Percentiles rank a stretch among this genome's conserved stretches.
phyloP scores from a whole-genome alignment of 1,140 invertebrate species.

The Drosophila littoralis region DNA sequence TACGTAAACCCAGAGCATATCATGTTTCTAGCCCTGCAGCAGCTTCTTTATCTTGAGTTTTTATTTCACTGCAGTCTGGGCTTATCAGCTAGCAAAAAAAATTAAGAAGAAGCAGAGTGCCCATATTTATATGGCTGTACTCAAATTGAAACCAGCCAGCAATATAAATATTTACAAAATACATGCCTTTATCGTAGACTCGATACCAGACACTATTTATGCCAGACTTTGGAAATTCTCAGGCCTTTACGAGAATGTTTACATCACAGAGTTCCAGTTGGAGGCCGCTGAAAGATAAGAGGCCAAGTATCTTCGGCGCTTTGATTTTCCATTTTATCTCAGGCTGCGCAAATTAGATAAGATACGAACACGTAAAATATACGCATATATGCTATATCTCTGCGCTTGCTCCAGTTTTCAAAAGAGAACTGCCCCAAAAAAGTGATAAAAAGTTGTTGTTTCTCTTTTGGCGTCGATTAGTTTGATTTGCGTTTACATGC shows the following conservation, averaged over 20 bases:
- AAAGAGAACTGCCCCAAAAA: slow-evolving; percentile 10
- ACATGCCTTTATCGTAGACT: background rate
- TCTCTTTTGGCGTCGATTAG: slow-evolving; percentile 12
- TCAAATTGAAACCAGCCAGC: slow-evolving; percentile 8
- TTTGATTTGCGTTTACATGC: slow-evolving; percentile 40
- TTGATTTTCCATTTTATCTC: slow-evolving; percentile 62
- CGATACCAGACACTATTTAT: slow-evolving; percentile 6
- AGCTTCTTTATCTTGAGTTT: slow-evolving; percentile 13
- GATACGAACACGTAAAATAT: slow-evolving; percentile 38
- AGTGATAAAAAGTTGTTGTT: slow-evolving; percentile 10
- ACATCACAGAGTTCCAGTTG: background rate
- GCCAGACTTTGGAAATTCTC: slow-evolving; percentile 4
- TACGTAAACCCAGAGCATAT: background rate
- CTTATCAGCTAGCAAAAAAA: background rate
- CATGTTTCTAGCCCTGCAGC: slow-evolving; percentile 5
- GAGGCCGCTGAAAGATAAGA: slow-evolving; percentile 33
- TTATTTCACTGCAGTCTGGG: background rate
- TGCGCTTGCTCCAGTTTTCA: slow-evolving; percentile 53
- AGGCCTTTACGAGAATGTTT: background rate
- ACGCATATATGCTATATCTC: slow-evolving; percentile 23
- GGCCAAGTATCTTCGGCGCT: slow-evolving; percentile 1
- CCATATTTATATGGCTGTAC: background rate
- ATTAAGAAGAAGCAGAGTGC: background rate
- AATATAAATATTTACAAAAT: slow-evolving; percentile 25
- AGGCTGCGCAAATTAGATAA: slow-evolving; percentile 51